Evolutionary conservation across 2,113 vertebrate genomes (phyloP).

Genomic region (Paralichthys olivaceus): DNA sequence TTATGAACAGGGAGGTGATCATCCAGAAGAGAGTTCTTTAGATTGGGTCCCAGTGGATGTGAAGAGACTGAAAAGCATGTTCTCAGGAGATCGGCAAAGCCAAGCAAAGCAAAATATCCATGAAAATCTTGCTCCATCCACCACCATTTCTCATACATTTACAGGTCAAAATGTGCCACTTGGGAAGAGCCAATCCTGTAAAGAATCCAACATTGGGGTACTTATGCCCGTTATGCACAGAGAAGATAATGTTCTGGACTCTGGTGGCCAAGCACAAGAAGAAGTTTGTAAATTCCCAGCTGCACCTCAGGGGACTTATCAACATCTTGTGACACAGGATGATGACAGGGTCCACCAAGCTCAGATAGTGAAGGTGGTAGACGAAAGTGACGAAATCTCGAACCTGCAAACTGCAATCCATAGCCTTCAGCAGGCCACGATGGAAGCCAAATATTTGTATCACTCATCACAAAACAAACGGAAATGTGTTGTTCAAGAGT

Average conservation of each 20-base stretch:
- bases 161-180: constrained; percentile 8
- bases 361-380: constrained; percentile 45
- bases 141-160: constrained; percentile 27
- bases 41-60: constrained; percentile 78
- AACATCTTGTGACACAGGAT: constrained; percentile 20
- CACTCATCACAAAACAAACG: constrained; percentile 81
- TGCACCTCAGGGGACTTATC: constrained; percentile 26
- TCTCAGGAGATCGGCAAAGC: constrained; percentile 58
- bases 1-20: constrained; percentile 60
- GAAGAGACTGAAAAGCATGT: constrained; percentile 76
- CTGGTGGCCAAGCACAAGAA: constrained; percentile 5
- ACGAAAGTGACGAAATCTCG: constrained; percentile 54
- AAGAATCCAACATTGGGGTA: neutral
- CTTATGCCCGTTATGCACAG: constrained; percentile 33
- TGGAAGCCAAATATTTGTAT: constrained; percentile 85
- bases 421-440: constrained; percentile 82
- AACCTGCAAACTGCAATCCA: constrained; percentile 85
- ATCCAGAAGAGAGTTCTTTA: constrained; percentile 54
- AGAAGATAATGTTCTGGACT: constrained; percentile 47
- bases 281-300: constrained; percentile 40
- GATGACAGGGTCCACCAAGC: constrained; percentile 44
- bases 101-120: constrained; percentile 41
- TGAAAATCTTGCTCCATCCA: constrained; percentile 5
- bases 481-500: constrained; percentile 50
- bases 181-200: constrained; percentile 19